Conservation (phyloP, 1,140 invertebrate species). For the Eubasilissa regina region DNA sequence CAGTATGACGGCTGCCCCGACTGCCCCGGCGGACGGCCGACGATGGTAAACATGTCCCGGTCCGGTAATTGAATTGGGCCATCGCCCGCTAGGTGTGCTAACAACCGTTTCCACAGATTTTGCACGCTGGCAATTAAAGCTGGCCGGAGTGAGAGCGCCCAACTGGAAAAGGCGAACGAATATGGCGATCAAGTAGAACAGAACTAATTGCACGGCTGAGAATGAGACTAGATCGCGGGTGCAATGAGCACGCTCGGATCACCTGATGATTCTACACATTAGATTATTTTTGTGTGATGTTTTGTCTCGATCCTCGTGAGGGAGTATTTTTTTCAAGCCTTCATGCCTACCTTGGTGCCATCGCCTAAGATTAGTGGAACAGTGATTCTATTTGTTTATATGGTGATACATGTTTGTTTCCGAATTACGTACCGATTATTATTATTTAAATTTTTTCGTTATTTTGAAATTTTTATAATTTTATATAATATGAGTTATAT, state of each 20-base stretch:
- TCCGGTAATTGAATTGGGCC: constrained; percentile 7
- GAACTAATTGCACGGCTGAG: neutral
- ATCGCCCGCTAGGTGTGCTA: neutral
- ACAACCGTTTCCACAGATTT: constrained; percentile 8
- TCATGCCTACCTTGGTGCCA: too few species aligned
- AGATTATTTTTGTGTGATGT: too few species aligned
- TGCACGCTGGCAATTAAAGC: constrained; percentile 9
- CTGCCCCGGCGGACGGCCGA: neutral
- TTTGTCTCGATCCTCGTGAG: too few species aligned
- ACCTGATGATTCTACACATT: neutral
- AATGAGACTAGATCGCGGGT: neutral
- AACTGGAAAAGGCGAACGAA: neutral
- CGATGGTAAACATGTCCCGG: neutral
- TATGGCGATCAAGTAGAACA: constrained; percentile 12
- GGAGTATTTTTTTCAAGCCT: too few species aligned
- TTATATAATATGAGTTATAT: too few species aligned
- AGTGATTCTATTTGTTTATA: too few species aligned
- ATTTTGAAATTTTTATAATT: too few species aligned
- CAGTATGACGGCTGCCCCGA: too few species aligned
- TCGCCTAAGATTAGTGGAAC: too few species aligned
- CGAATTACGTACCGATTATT: too few species aligned
- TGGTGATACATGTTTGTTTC: too few species aligned
- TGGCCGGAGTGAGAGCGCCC: neutral
- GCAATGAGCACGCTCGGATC: neutral
- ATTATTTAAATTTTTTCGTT: too few species aligned